Conservation (phyloP, 2,888 invertebrate species). For the Rhagophthalmus giganteus region DNA sequence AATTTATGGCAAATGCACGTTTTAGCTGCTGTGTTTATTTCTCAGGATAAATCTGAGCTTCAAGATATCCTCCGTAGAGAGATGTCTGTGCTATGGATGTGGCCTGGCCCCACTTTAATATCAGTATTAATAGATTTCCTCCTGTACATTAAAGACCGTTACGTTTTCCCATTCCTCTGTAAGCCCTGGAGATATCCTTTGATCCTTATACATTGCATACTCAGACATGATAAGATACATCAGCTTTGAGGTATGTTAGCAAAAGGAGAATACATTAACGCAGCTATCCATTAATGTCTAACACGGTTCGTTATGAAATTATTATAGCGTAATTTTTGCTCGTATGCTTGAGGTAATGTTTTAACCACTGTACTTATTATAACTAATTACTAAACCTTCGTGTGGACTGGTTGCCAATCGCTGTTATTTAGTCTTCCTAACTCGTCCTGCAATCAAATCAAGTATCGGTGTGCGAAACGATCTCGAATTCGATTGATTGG, state of each 20-base stretch:
- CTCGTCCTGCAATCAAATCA: not conserved
- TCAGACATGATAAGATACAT: constrained; percentile 52
- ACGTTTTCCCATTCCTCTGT: constrained; percentile 48
- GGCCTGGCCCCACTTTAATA: constrained; percentile 49
- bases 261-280: constrained; percentile 15
- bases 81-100: constrained; percentile 50
- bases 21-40: constrained; percentile 49
- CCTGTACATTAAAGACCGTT: constrained; percentile 50
- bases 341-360: not conserved
- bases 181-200: constrained; percentile 50
- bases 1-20: constrained; percentile 38
- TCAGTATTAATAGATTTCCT: constrained; percentile 51
- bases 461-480: no score
- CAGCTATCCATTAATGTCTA: constrained; percentile 3
- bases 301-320: not conserved
- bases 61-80: constrained; percentile 50
- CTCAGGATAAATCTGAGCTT: constrained; percentile 47
- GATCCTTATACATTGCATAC: constrained; percentile 50
- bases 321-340: not conserved
- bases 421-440: not conserved
- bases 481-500: no score
- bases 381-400: not conserved
- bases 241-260: constrained; percentile 44
- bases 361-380: not conserved
- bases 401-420: no score